phyloP scores from a whole-genome alignment of 2,797 vertebrate genomes.

The Gymnoscopelus braueri region DNA sequence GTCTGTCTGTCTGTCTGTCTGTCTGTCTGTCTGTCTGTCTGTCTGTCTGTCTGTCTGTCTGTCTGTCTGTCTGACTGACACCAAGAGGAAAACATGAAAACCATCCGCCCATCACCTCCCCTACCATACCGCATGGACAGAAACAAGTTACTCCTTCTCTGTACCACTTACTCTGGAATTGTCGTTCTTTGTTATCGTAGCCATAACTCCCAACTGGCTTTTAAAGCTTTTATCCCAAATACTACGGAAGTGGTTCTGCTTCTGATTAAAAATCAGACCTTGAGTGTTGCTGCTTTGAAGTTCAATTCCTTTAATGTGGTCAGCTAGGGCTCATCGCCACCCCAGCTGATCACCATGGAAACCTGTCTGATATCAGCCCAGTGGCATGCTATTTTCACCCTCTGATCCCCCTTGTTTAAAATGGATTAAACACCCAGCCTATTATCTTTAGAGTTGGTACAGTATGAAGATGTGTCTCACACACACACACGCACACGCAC shows the following conservation, averaged over 20 bases:
- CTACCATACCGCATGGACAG: conserved; percentile 29
- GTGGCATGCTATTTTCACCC: conserved; percentile 13
- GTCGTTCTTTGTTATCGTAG: too few species aligned
- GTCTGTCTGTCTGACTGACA: conserved; percentile 54
- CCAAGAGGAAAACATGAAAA: conserved; percentile 49
- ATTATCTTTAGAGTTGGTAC: conserved; percentile 26
- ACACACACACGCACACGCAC: too few species aligned
- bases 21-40: conserved; percentile 47
- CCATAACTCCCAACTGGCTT: too few species aligned
- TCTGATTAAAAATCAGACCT: conserved; percentile 26
- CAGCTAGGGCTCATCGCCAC: conserved; percentile 34
- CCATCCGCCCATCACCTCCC: conserved; percentile 10
- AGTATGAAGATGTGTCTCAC: conserved; percentile 32
- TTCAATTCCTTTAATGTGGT: conserved; percentile 41
- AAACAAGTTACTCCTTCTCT: conserved; percentile 48
- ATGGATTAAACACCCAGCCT: conserved; percentile 18
- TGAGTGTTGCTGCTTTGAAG: conserved; percentile 27
- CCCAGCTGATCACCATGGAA: conserved; percentile 43
- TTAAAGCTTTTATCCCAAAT: too few species aligned
- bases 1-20: conserved; percentile 52
- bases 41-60: conserved; percentile 52
- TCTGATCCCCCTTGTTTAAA: conserved; percentile 16
- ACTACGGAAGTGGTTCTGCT: too few species aligned
- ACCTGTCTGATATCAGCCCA: conserved; percentile 22
- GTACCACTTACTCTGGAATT: conserved; percentile 35